Percentiles rank a stretch among this genome's conserved stretches.
Evolutionary conservation across 2,113 vertebrate species (phyloP).

Genomic region (Sinosuthora webbiana): DNA sequence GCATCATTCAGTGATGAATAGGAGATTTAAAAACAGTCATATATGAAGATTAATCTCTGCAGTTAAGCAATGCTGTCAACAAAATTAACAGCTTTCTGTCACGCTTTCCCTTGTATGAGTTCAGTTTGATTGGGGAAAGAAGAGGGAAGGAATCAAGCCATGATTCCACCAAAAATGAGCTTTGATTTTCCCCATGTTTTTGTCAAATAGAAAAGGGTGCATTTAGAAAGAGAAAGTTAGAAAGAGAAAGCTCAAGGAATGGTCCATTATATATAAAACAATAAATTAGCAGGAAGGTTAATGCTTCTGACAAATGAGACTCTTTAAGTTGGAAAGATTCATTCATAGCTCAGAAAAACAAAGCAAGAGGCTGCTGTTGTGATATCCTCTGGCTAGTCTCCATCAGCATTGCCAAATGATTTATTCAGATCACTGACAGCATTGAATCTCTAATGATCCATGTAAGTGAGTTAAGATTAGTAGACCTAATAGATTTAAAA

Average conservation of each 20-base stretch:
- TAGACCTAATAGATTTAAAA: not conserved
- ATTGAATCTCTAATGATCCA: not conserved
- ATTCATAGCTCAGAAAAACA: not conserved
- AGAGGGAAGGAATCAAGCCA: not conserved
- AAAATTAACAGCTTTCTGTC: conserved; percentile 4
- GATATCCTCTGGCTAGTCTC: not conserved
- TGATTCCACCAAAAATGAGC: not conserved
- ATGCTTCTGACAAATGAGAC: not conserved
- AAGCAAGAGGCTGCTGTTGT: not conserved
- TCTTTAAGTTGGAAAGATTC: not conserved
- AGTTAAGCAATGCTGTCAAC: not conserved
- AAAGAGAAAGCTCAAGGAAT: not conserved
- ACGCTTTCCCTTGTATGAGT: not conserved
- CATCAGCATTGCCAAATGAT: not conserved
- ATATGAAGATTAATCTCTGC: not conserved
- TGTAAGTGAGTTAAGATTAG: not conserved
- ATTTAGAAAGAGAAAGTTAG: not conserved
- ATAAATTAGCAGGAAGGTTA: not conserved
- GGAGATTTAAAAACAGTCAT: not conserved
- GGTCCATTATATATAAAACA: not conserved
- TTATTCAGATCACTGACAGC: not conserved
- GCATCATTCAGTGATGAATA: not conserved
- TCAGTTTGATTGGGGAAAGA: not conserved
- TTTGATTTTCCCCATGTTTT: not conserved
- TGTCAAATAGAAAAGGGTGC: not conserved